These are phyloP conservation scores for Nannoperca obscura DNA, from an alignment of 2,797 vertebrate genomes.

Conservation along the genomic window DNA sequence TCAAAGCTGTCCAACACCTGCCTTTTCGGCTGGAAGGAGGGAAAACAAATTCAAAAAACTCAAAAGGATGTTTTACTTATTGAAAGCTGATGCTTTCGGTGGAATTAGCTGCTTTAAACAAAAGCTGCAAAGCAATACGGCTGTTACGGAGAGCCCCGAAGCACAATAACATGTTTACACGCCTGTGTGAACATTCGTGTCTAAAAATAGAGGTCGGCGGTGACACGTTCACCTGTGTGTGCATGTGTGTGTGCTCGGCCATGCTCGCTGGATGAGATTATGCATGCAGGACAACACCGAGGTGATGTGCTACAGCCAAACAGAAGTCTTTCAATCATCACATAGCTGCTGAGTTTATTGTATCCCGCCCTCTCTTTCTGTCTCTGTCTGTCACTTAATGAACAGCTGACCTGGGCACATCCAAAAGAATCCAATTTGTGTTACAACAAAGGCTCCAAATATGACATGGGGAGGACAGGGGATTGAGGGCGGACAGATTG, in stretches of 20 bases:
- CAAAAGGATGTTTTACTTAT: slow-evolving; percentile 34
- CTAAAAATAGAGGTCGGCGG: slow-evolving; percentile 68
- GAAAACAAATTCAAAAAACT: slow-evolving; percentile 9
- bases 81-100: slow-evolving; percentile 55
- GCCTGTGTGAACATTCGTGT: slow-evolving; percentile 32
- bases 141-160: slow-evolving; percentile 21
- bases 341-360: slow-evolving; percentile 34
- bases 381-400: slow-evolving; percentile 41
- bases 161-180: slow-evolving; percentile 38
- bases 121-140: slow-evolving; percentile 9
- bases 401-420: slow-evolving; percentile 56
- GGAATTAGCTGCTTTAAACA: slow-evolving; percentile 46
- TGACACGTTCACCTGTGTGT: slow-evolving; percentile 64
- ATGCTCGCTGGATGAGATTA: slow-evolving; percentile 67
- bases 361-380: slow-evolving; percentile 11
- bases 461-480: slow-evolving; percentile 42
- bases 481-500: slow-evolving; percentile 64
- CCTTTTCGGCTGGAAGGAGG: not conserved
- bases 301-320: slow-evolving; percentile 46
- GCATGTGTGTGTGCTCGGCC: slow-evolving; percentile 66
- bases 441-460: slow-evolving; percentile 59
- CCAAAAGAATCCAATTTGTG: slow-evolving; percentile 72
- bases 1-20: slow-evolving; percentile 25
- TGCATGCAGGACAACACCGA: slow-evolving; percentile 45
- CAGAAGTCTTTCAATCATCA: slow-evolving; percentile 60